These are phyloP conservation scores for Magallana ariakensis DNA, from an alignment of 1,140 invertebrate genomes.

Conservation along the genomic window DNA sequence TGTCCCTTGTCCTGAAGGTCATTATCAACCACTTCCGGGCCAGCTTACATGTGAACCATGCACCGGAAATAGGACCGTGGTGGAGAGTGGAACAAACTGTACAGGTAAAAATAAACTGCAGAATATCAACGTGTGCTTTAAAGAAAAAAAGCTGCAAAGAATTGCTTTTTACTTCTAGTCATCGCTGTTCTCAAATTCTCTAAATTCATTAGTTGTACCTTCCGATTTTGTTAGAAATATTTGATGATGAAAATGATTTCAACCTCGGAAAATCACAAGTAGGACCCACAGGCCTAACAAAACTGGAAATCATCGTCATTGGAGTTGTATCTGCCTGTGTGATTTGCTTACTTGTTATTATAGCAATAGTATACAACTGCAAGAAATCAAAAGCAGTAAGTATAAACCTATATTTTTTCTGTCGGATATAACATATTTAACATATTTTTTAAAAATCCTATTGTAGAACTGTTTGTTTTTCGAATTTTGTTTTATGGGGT, in stretches of 20 bases:
- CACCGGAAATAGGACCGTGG: background rate
- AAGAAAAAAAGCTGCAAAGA: background rate
- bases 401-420: no score
- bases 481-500: no score
- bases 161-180: background rate
- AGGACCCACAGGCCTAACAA: background rate
- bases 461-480: no score
- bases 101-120: background rate
- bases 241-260: background rate
- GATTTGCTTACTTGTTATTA: background rate
- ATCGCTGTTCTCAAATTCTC: no score
- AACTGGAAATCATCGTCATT: background rate
- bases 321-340: background rate
- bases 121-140: no score
- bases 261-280: conserved; percentile 6
- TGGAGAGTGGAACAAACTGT: background rate
- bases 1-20: background rate
- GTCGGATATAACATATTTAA: no score
- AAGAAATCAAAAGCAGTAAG: conserved; percentile 1
- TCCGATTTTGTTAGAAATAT: background rate
- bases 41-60: background rate
- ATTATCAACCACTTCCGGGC: conserved; percentile 10
- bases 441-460: no score
- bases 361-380: background rate
- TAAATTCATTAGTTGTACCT: background rate